Percentiles rank a stretch among this genome's conserved stretches.
Conservation (phyloP, 2,113 vertebrate genomes). For the Formicarius rufipectus region DNA sequence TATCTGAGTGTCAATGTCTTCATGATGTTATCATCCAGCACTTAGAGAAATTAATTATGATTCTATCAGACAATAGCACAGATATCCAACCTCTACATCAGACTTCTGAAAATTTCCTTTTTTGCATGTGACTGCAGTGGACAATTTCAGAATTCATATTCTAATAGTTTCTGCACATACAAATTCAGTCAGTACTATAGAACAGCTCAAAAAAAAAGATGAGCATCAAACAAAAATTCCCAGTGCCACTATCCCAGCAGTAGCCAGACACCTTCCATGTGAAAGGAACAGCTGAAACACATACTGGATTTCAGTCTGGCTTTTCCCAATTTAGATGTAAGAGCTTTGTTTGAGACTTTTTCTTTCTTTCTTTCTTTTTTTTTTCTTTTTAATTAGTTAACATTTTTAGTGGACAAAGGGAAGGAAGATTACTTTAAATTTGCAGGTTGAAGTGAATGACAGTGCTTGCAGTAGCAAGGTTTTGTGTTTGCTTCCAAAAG, state of each 20-base stretch:
- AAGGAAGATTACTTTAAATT: neutral
- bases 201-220: neutral
- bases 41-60: neutral
- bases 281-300: neutral
- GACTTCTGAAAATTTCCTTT: neutral
- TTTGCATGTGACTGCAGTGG: neutral
- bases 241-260: neutral
- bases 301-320: neutral
- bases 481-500: conserved; percentile 16
- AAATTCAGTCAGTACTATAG: neutral
- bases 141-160: neutral
- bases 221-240: neutral
- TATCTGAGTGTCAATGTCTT: neutral
- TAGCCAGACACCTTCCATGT: neutral
- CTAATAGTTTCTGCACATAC: neutral
- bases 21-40: neutral
- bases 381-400: neutral
- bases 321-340: neutral
- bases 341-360: neutral
- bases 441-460: neutral
- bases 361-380: neutral
- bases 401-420: neutral
- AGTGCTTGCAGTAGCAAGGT: neutral
- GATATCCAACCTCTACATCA: neutral
- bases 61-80: neutral